Evolutionary conservation across 2,113 vertebrate genomes (phyloP).

Genomic region (Hypocryptadius cinnamomeus): DNA sequence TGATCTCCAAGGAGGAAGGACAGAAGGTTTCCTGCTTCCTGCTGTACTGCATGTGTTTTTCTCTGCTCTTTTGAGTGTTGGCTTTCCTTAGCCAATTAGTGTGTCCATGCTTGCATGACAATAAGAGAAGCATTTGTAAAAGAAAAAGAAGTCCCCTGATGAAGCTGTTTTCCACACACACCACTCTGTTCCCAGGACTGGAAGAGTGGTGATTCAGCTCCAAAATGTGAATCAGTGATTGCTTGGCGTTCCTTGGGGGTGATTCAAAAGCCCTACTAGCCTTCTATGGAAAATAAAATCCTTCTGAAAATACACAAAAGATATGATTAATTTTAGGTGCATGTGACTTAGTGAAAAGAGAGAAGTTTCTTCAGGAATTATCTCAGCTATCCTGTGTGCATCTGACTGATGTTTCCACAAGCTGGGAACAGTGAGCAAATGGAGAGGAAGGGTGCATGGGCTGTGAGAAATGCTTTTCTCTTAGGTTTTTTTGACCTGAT

Average conservation of each 20-base stretch:
- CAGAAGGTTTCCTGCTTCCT: background rate
- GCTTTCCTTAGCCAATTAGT: background rate
- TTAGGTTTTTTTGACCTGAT: background rate
- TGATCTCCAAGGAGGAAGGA: background rate
- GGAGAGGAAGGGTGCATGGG: background rate
- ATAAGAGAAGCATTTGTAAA: background rate
- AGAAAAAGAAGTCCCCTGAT: background rate
- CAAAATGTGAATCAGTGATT: background rate
- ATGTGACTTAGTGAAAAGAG: background rate
- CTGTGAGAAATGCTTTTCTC: background rate
- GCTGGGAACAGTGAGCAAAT: background rate
- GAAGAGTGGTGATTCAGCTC: background rate
- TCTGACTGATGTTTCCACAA: background rate
- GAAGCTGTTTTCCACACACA: background rate
- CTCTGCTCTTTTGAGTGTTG: background rate
- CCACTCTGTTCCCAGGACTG: background rate
- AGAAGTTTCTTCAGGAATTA: background rate
- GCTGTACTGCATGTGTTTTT: background rate
- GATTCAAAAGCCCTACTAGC: background rate
- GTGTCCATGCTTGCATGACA: background rate
- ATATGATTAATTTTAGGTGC: background rate
- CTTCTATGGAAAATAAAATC: background rate
- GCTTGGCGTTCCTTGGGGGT: background rate
- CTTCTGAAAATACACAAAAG: background rate
- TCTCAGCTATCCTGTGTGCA: background rate